Base-by-base conservation (phyloP, 1,140 invertebrate species). In the Microplitis mediator region DNA sequence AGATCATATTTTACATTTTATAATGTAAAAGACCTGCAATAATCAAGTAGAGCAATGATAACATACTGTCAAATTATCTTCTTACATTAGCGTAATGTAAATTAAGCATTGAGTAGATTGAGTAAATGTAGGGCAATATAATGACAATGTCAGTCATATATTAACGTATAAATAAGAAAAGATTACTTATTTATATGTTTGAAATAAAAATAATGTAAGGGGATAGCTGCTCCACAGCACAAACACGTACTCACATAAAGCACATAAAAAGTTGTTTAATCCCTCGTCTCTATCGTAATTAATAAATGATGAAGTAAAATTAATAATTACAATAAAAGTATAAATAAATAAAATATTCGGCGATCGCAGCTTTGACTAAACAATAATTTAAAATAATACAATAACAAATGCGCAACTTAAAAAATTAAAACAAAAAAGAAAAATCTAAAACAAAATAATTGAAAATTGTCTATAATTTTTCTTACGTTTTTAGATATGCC, bases 171-270 rank as follows among this genome's bases (percentile, higher is more conserved):
- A 45, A 45, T 45, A 6, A 45, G 39, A 45, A 45, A 45, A 23
- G 39, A 8, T 45, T 0, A 45, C 6, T 4, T 45, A 11, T 9
- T 45, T 45, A 45, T 39, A 39, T 45, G 39, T 45, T 45, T 45
- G 6, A 5, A 45, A 45, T 71, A 61, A 72, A 60, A 39, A 65
- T 9, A 45, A 75, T 51, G 54, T 39, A 9, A 66, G 74, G 69
- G 50, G 84, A 85, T 83, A 77, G 81, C 84, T 86, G 84, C 85
- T 87, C 84, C 84, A 84, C 77, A 83, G 83, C 82, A 86, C 84
- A 80, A 81, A 83, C 80, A 84, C 84, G 78, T 78, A 83, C 63
- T 36, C 54, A 72, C 85, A 86, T 81, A 85, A 84, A 77, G 79
- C 81, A 86, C 81, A 82, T 80, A 82, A 82, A 84, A 85, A 54